Percentiles rank a stretch among this genome's conserved stretches.
These are phyloP conservation scores for Sturnira hondurensis DNA, from an alignment of 2,113 vertebrate species.

Conservation along the genomic window DNA sequence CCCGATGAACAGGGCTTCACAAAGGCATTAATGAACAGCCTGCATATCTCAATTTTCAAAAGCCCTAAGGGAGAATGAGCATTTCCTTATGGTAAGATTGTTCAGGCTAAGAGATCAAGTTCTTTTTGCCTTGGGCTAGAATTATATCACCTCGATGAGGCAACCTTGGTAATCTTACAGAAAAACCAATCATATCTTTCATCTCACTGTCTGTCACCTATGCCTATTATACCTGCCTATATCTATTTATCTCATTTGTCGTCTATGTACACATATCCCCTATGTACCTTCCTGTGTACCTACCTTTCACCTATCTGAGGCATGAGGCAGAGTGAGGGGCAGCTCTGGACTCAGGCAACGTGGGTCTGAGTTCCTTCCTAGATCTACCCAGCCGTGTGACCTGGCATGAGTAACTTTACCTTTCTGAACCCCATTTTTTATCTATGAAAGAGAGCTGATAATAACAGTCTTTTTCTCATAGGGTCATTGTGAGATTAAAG, in stretches of 20 bases:
- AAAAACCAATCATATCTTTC: conserved; percentile 20
- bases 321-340: neutral
- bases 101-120: neutral
- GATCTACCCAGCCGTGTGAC: neutral
- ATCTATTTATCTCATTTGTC: neutral
- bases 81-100: neutral
- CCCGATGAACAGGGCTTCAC: neutral
- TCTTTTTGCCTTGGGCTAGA: conserved; percentile 40
- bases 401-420: neutral
- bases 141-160: neutral
- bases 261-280: neutral
- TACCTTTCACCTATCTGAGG: neutral
- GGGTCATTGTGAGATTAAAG: neutral
- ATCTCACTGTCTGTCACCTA: neutral
- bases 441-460: neutral
- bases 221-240: neutral
- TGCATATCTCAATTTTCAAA: neutral
- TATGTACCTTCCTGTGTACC: neutral
- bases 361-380: neutral
- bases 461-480: neutral
- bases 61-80: neutral
- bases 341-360: neutral
- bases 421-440: neutral
- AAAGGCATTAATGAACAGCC: neutral
- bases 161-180: neutral